These are phyloP conservation scores for Anadara kagoshimensis DNA, from an alignment of 1,140 invertebrate species.

Conservation along the genomic window DNA sequence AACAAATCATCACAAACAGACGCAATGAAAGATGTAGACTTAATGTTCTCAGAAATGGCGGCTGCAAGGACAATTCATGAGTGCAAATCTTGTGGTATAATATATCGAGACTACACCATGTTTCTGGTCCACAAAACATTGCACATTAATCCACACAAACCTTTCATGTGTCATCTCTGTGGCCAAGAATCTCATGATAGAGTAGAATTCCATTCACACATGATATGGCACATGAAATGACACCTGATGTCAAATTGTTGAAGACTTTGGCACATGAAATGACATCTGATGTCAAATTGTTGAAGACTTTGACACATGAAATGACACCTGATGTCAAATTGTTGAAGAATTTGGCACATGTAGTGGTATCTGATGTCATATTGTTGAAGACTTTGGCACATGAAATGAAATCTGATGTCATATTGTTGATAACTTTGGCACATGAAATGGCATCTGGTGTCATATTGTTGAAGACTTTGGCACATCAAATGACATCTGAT, in stretches of 20 bases:
- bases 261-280: slow-evolving; percentile 44
- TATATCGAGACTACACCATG: slow-evolving; percentile 34
- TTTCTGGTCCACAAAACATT: slow-evolving; percentile 37
- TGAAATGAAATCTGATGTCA: too few relatives aligned
- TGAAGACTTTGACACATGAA: slow-evolving; percentile 40
- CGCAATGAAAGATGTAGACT: not conserved
- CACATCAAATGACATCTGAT: too few relatives aligned
- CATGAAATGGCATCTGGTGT: too few relatives aligned
- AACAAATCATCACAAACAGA: slow-evolving; percentile 17
- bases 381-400: too few relatives aligned
- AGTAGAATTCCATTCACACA: slow-evolving; percentile 34
- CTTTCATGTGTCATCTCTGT: slow-evolving; percentile 36
- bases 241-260: too few relatives aligned
- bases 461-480: too few relatives aligned
- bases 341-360: slow-evolving; percentile 34
- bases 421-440: too few relatives aligned
- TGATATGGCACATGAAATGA: slow-evolving; percentile 41
- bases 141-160: slow-evolving; percentile 24
- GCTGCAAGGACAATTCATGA: slow-evolving; percentile 18
- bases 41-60: slow-evolving; percentile 14
- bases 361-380: slow-evolving; percentile 4
- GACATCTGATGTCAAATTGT: not conserved
- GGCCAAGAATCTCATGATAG: slow-evolving; percentile 15
- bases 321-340: not conserved
- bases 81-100: slow-evolving; percentile 32